Percentiles rank a stretch among this genome's conserved stretches.
Evolutionary conservation across 2,113 vertebrate genomes (phyloP).

Genomic region (Anarrhichthys ocellatus): DNA sequence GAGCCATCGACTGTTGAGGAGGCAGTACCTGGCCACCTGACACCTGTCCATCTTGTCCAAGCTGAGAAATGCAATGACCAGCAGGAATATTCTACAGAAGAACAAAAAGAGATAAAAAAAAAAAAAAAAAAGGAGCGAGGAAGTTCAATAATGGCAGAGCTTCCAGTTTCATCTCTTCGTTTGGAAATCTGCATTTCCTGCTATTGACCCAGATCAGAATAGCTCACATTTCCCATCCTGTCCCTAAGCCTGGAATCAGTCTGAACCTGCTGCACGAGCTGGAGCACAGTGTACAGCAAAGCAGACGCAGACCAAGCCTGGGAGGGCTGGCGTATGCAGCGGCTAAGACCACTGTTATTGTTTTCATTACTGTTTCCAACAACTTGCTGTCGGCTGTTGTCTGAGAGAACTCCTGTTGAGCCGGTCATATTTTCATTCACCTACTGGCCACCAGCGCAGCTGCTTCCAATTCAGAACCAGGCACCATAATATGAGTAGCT

Average conservation of each 20-base stretch:
- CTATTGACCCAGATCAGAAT: constrained; percentile 57
- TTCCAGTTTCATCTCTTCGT: constrained; percentile 37
- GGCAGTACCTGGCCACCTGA: constrained; percentile 66
- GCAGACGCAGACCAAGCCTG: constrained; percentile 25
- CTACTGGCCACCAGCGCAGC: constrained; percentile 45
- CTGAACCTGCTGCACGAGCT: constrained; percentile 36
- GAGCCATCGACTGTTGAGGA: constrained; percentile 53
- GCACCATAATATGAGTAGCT: neutral
- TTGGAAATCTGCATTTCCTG: constrained; percentile 62
- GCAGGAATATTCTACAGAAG: constrained; percentile 71
- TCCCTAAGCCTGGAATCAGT: constrained; percentile 32
- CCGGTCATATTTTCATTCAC: constrained; percentile 29
- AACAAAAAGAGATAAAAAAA: neutral
- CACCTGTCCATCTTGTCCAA: constrained; percentile 74
- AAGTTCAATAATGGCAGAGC: constrained; percentile 30
- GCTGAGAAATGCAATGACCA: constrained; percentile 82
- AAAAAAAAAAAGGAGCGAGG: neutral
- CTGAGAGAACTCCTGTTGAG: constrained; percentile 38
- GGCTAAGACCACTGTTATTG: constrained; percentile 48
- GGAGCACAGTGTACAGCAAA: neutral
- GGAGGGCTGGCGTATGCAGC: constrained; percentile 13
- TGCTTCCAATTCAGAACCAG: constrained; percentile 51
- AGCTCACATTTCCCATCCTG: constrained; percentile 57
- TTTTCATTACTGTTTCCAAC: constrained; percentile 59
- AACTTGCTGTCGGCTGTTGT: constrained; percentile 40